A percentile compares a stretch with the other conserved stretches of the same genome.
phyloP scores from a whole-genome alignment of 2,797 vertebrate species.

The Manis javanica region DNA sequence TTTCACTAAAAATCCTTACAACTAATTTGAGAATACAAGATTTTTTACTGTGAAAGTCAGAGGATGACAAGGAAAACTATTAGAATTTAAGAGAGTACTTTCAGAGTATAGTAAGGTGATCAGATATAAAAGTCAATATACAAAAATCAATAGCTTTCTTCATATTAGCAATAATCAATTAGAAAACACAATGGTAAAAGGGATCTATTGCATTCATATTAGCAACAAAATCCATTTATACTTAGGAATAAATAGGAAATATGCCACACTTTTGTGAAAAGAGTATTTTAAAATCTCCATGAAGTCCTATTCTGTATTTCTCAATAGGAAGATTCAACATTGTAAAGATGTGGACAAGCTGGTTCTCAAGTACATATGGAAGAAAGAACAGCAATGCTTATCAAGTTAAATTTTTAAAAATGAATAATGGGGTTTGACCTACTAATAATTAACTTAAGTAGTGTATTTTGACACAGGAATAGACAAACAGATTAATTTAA shows the following conservation, averaged over 20 bases:
- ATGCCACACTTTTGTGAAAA: neutral
- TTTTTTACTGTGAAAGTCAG: neutral
- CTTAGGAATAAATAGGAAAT: constrained; percentile 8
- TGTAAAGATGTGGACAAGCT: neutral
- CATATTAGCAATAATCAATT: neutral
- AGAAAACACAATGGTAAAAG: neutral
- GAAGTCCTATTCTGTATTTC: constrained; percentile 31
- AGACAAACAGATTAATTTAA: neutral
- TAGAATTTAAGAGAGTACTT: constrained; percentile 15
- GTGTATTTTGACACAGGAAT: neutral
- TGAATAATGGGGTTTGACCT: constrained; percentile 14
- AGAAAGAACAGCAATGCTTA: neutral
- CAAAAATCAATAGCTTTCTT: neutral
- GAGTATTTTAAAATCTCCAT: neutral
- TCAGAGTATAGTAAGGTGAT: neutral
- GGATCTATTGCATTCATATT: neutral
- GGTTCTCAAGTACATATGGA: neutral
- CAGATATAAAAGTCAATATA: neutral
- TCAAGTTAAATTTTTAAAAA: constrained; percentile 4
- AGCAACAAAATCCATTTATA: neutral
- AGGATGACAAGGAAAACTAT: neutral
- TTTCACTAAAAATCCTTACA: constrained; percentile 16
- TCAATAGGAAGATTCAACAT: neutral
- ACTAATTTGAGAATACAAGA: neutral
- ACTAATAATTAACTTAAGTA: neutral